Evolutionary conservation across 2,797 vertebrate species (phyloP).

Genomic region (Falco biarmicus): DNA sequence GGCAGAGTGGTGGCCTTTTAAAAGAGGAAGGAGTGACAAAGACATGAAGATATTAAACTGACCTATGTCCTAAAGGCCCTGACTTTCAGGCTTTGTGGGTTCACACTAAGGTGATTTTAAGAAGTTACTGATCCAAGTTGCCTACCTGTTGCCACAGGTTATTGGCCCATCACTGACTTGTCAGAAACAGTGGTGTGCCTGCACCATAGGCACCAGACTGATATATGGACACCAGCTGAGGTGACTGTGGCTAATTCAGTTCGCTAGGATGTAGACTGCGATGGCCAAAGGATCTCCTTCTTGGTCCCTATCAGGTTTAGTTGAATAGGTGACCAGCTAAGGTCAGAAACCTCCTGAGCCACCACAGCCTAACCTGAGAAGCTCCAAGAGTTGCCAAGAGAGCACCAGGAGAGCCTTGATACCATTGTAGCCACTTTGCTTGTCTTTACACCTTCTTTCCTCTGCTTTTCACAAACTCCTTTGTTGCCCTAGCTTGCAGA

Average conservation of each 20-base stretch:
- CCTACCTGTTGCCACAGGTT: neutral
- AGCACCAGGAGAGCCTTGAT: neutral
- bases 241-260: neutral
- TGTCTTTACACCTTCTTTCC: neutral
- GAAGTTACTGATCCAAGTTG: neutral
- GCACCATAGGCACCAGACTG: neutral
- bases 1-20: neutral
- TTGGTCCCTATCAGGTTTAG: neutral
- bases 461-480: neutral
- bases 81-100: neutral
- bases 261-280: neutral
- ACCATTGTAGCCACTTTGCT: neutral
- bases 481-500: neutral
- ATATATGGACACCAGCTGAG: neutral
- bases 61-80: neutral
- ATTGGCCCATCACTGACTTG: neutral
- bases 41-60: neutral
- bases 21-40: slow-evolving; percentile 44
- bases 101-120: neutral
- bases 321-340: neutral
- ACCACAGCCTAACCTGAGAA: neutral
- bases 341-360: neutral
- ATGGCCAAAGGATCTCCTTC: neutral
- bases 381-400: neutral
- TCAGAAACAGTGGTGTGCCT: neutral